A percentile compares a stretch with the other conserved stretches of the same genome.
These are phyloP conservation scores for Pelecanoides urinatrix DNA, from an alignment of 2,113 vertebrate species.

Conservation along the genomic window DNA sequence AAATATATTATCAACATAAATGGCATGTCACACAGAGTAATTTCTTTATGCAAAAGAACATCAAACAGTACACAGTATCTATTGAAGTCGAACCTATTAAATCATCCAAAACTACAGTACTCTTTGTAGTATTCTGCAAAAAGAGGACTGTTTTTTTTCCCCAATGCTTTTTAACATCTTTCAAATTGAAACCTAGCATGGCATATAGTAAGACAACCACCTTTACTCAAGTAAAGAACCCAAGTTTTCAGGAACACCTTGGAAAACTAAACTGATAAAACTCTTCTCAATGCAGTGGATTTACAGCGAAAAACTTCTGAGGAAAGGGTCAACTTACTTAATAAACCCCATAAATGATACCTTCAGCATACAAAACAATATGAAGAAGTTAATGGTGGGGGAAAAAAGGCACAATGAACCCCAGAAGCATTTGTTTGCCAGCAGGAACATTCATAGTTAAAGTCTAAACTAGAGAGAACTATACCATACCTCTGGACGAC, in stretches of 20 bases:
- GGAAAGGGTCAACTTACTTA: neutral
- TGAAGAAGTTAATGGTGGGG: neutral
- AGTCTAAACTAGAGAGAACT: conserved; percentile 71
- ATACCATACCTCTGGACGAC: conserved; percentile 75
- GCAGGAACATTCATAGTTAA: conserved; percentile 57
- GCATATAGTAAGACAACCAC: neutral
- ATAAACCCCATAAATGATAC: neutral
- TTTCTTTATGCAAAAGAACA: neutral
- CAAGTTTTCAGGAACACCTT: neutral
- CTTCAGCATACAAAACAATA: neutral
- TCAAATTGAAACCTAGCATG: neutral
- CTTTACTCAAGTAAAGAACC: neutral
- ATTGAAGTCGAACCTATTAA: neutral
- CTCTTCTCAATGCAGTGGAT: neutral
- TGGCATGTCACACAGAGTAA: neutral
- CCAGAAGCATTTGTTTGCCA: neutral
- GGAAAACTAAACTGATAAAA: neutral
- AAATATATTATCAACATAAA: neutral
- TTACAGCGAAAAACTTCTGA: neutral
- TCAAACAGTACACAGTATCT: neutral
- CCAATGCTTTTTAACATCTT: neutral
- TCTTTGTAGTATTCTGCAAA: neutral
- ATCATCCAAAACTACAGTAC: neutral
- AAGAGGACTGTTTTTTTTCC: neutral
- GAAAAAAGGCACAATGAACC: neutral